Evolutionary conservation across 2,797 vertebrate genomes (phyloP), one percentile per base, ranked within the genome.

Genomic region (Clarias fuscus): DNA sequence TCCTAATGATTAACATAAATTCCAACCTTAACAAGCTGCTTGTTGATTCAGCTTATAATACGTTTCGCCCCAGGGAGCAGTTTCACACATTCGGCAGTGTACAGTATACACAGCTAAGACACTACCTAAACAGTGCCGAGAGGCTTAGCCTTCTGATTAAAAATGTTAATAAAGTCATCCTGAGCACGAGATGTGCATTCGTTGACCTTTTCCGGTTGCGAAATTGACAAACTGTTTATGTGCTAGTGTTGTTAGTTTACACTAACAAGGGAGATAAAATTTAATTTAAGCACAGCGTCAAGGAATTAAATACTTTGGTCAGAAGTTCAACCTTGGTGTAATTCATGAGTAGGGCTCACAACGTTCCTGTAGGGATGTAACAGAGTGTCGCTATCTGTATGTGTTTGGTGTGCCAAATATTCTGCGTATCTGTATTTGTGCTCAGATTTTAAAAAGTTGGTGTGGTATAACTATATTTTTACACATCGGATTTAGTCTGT

Each of bases 81-180:
- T 30, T 53, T 48, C 11, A 13, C 79, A 82, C 43, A 30, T 30
- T 53, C 24, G 30, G 17, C 37, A 27, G 78, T 13, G 40, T 58
- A 33, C 33, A 33, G 33, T 33, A 33, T 24, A 59, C 14, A 5
- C 27, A 14, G 43, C 64, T 24, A 56, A 30, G 27, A 33, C 64
- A 4, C 17, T 13, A 30, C 80, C 30, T 18, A 17, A 30, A 68
- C 17, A 27, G 68, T 17, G 83, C 40, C 76, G 83, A 71, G 83
- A 76, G 72, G n/a, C 59, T 76, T 67, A 22, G 17, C 15, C 40
- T 76, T 56, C 14, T 48, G 15, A 84, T 75, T 62, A 18, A 56
- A 82, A 82, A 68, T 82, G 80, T 73, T 77, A 65, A 64, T 77
- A 65, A 76, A 76, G 59, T 76, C 83, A 14, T 65, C 30, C 37